phyloP scores from a whole-genome alignment of 2,888 invertebrate species.

The Rhimphoctona megacephalus region DNA sequence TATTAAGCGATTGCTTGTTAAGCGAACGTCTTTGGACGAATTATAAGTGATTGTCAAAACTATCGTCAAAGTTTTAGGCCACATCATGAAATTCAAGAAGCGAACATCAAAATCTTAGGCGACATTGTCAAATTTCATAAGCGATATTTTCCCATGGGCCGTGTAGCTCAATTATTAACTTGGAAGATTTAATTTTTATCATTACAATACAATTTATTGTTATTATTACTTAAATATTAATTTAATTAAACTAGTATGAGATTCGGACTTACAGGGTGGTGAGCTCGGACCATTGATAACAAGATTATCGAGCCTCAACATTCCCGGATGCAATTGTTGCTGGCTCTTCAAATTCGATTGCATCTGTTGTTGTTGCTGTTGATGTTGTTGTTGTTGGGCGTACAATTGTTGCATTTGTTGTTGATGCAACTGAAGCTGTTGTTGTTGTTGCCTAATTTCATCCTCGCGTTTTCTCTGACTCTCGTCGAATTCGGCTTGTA shows the following conservation, averaged over 20 bases:
- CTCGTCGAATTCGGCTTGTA: slow-evolving; percentile 86
- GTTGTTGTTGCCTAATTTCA: slow-evolving; percentile 84
- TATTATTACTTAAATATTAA: neutral
- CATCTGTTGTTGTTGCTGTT: slow-evolving; percentile 78
- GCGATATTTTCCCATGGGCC: too few relatives aligned
- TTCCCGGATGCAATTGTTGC: slow-evolving; percentile 79
- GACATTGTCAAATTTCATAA: too few relatives aligned
- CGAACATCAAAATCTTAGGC: too few relatives aligned
- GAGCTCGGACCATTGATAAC: slow-evolving; percentile 82
- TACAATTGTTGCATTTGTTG: slow-evolving; percentile 75
- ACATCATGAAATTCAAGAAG: too few relatives aligned
- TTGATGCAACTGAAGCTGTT: slow-evolving; percentile 84
- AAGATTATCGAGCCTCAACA: slow-evolving; percentile 83
- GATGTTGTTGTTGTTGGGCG: slow-evolving; percentile 74
- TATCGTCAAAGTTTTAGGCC: too few relatives aligned
- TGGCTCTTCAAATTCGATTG: slow-evolving; percentile 74
- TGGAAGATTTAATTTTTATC: too few relatives aligned
- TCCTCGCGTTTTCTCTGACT: slow-evolving; percentile 85
- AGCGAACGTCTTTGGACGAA: too few relatives aligned
- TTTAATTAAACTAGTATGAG: neutral
- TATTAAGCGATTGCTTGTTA: too few relatives aligned
- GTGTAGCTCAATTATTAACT: too few relatives aligned
- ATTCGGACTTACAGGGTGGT: slow-evolving; percentile 71
- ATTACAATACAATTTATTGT: too few relatives aligned
- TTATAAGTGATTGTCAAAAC: too few relatives aligned